Base-by-base conservation (phyloP, 2,113 vertebrate species). In the Eulemur rufifrons region DNA sequence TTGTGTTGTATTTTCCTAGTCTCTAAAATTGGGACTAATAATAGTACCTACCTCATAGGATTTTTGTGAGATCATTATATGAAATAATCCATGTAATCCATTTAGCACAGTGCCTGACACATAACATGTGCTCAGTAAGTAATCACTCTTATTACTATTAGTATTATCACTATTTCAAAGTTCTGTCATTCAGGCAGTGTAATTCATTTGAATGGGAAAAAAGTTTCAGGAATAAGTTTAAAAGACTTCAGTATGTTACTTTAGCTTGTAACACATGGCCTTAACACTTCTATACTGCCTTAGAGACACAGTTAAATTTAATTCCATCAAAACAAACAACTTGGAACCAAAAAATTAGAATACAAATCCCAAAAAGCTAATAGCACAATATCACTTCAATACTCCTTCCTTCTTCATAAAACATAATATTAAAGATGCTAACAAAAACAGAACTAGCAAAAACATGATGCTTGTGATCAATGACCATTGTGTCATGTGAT, bases 331-430 rank as follows among this genome's bases (percentile, higher is more conserved):
- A 66, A 61, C 17, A 88, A 77, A 78, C 15, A 82, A 42, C 12
- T 85, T 92, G 34, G 73, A 92, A 61, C 86, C 47, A 86, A 87
- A 91, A 88, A 34, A 78, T 59, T 74, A 80, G 39, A 61, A 92
- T 56, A 39, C 0, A 73, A 84, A 80, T 71, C 80, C 23, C 8
- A 45, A 74, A 80, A 68, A 29, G 5, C n/a, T 85, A 84, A 73
- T 73, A 85, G 88, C 34, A 8, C 64, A 68, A 32, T 84, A 89
- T 74, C 1, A 69, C 3, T 89, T 81, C 29, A 74, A 14, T 54
- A 18, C 2, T 20, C 3, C 13, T 73, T 93, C 42, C 52, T 87
- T 86, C 74, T 42, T 37, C 14, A 54, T 82, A 13, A 89, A 56
- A 15, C 12, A 27, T 52, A 32, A 13, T 80, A 84, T 56, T 87